phyloP scores from a whole-genome alignment of 2,888 invertebrate species.

The Cephus nigrinus region DNA sequence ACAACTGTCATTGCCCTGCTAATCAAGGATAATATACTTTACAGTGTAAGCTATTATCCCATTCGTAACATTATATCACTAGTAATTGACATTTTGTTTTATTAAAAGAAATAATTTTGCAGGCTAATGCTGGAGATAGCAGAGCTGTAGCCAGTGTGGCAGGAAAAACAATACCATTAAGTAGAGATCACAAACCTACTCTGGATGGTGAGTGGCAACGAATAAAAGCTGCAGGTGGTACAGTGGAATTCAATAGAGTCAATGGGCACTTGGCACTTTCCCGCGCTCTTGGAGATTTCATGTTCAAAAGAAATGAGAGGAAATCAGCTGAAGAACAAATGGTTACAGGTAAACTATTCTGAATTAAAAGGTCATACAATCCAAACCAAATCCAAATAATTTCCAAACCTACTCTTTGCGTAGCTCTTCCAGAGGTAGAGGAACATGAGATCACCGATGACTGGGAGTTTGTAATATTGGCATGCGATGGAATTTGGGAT shows the following conservation, averaged over 20 bases:
- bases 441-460: constrained; percentile 83
- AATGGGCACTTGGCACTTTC: constrained; percentile 97
- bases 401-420: background rate
- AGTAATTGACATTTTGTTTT: background rate
- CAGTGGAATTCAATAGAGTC: constrained; percentile 97
- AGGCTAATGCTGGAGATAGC: constrained; percentile 97
- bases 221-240: constrained; percentile 95
- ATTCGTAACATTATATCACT: background rate
- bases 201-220: constrained; percentile 88
- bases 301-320: constrained; percentile 91
- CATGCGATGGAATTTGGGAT: constrained; percentile 99
- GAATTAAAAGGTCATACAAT: background rate
- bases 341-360: constrained; percentile 81
- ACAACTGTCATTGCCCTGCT: constrained; percentile 91
- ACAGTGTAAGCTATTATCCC: constrained; percentile 74
- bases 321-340: constrained; percentile 94
- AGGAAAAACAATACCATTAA: constrained; percentile 77
- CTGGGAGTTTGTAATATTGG: constrained; percentile 96
- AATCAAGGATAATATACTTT: constrained; percentile 85
- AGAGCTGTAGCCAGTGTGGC: constrained; percentile 90
- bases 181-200: constrained; percentile 96
- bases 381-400: background rate
- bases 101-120: background rate
- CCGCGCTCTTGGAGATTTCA: constrained; percentile 96
- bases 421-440: constrained; percentile 94